Evolutionary conservation across 2,113 vertebrate genomes (phyloP), one percentile per base, ranked within the genome.

Genomic region (Leucopsar rothschildi): DNA sequence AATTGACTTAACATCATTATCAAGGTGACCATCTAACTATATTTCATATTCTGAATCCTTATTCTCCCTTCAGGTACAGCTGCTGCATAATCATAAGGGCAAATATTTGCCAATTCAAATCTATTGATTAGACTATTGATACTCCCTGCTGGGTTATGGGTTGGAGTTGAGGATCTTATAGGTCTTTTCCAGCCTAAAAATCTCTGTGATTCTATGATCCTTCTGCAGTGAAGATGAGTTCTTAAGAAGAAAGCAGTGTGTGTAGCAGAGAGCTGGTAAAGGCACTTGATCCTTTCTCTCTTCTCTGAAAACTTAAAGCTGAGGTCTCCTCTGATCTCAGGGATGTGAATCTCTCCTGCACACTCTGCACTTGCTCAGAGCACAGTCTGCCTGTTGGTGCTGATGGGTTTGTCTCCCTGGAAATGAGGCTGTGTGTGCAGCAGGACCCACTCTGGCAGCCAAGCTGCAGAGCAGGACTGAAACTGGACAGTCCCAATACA

Each of bases 381-480:
- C 59, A 35, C 71, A 52, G 2, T 83, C 15, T 53, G 17, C 19
- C 18, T 33, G 0, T 64, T 37, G 55, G 3, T 35, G 39, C 59
- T 1, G 6, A 29, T 0, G 1, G 35, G 15, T 73, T 90, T 91
- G 49, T 55, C 61, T 78, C 55, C 24, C 3, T 14, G 56, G 27
- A 40, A 55, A 47, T 0, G 0, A 25, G 25, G 28, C 49, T 0
- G 1, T 9, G 37, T 18, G 35, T 0, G 0, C 59, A 42, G 20
- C 2, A 0, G 22, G 19, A 77, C 71, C 76, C 0, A 0, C 40
- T 85, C 33, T 9, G 2, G n/a, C 21, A 81, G 29, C 52, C 69
- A 65, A 66, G 57, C 55, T 64, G 56, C 59, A 40, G 40, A 73
- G 75, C 24, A 31, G 20, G 15, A 47, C 69, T 53, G 57, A 82